phyloP scores from a whole-genome alignment of 2,113 vertebrate species.

The Elaphurus davidianus region DNA sequence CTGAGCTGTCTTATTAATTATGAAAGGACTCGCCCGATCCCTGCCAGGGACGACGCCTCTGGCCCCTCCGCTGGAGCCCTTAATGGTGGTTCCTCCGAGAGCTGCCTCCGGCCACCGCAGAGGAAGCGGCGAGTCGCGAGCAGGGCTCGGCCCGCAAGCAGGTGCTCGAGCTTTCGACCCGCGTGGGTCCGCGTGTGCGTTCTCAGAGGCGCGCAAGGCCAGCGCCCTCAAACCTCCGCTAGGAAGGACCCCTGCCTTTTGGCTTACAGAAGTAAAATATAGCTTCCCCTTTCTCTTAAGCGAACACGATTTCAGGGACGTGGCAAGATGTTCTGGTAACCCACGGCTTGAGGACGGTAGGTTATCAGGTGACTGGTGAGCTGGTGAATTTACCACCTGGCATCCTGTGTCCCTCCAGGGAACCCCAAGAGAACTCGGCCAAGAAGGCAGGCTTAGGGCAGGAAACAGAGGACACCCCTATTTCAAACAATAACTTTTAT shows the following conservation, averaged over 20 bases:
- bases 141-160: neutral
- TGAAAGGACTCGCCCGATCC: slow-evolving; percentile 78
- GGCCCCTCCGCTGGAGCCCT: slow-evolving; percentile 62
- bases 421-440: neutral
- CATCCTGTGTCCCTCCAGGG: neutral
- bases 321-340: neutral
- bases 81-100: slow-evolving; percentile 72
- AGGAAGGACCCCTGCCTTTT: neutral
- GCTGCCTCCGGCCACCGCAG: slow-evolving; percentile 13
- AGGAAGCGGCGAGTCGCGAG: neutral
- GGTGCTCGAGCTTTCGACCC: neutral
- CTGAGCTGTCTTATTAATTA: slow-evolving; percentile 84
- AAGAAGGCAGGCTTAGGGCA: slow-evolving; percentile 16
- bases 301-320: neutral
- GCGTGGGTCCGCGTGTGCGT: neutral
- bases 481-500: slow-evolving; percentile 97
- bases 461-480: slow-evolving; percentile 80
- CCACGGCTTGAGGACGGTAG: neutral
- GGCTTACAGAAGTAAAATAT: neutral
- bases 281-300: neutral
- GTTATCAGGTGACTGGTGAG: neutral
- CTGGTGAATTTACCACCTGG: neutral
- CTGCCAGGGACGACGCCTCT: slow-evolving; percentile 49
- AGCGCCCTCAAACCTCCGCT: neutral
- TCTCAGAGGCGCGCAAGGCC: neutral